These are phyloP conservation scores for Myotis lucifugus DNA, from an alignment of 2,113 vertebrate species.

Conservation along the genomic window DNA sequence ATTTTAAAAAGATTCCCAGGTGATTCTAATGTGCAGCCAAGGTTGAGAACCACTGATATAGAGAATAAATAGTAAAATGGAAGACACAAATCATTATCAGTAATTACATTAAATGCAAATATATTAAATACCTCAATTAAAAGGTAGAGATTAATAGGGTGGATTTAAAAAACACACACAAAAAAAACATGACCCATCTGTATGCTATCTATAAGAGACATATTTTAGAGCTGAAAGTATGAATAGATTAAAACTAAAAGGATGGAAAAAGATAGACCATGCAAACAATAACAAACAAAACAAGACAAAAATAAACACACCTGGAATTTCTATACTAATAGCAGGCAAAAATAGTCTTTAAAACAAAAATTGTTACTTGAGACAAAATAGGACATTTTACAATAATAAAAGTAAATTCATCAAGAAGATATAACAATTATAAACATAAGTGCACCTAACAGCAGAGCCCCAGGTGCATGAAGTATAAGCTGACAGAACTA, in stretches of 20 bases:
- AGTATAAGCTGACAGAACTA: neutral
- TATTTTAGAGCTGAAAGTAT: neutral
- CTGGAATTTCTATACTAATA: neutral
- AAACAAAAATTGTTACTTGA: neutral
- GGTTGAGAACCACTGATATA: no score
- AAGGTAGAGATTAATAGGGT: neutral
- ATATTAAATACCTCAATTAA: neutral
- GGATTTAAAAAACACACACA: neutral
- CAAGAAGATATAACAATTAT: neutral
- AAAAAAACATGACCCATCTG: neutral
- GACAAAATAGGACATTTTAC: neutral
- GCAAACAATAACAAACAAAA: neutral
- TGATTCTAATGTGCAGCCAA: no score
- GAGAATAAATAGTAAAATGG: neutral
- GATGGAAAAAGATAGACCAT: neutral
- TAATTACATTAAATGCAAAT: neutral
- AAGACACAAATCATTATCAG: neutral
- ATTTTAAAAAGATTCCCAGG: no score
- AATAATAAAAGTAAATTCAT: neutral
- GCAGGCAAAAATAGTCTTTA: neutral
- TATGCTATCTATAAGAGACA: neutral
- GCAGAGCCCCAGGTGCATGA: neutral
- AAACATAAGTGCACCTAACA: neutral
- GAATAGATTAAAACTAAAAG: neutral
- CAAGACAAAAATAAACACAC: neutral